phyloP scores from a whole-genome alignment of 2,113 vertebrate species.

The Brachirus orientalis region DNA sequence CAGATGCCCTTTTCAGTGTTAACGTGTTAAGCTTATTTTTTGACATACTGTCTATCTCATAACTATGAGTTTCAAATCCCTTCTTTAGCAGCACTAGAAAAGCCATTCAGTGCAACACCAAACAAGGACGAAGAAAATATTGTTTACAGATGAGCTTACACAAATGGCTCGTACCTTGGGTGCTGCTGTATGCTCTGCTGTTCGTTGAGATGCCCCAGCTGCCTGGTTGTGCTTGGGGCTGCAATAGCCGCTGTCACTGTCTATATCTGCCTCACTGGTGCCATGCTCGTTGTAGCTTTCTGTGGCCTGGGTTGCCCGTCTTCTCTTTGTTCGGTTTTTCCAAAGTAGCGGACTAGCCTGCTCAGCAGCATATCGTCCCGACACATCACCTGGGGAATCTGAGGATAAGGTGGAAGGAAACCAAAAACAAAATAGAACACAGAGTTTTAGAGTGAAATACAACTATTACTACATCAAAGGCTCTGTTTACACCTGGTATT shows the following conservation, averaged over 20 bases:
- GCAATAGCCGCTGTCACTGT: slow-evolving; percentile 98
- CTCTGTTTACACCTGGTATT: too few species aligned
- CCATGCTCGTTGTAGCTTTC: slow-evolving; percentile 94
- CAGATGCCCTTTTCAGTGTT: too few species aligned
- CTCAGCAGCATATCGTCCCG: slow-evolving; percentile 88
- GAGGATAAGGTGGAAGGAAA: slow-evolving; percentile 28
- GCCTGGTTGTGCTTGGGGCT: slow-evolving; percentile 95
- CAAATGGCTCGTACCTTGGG: slow-evolving; percentile 54
- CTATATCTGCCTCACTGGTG: slow-evolving; percentile 93
- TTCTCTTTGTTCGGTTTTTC: slow-evolving; percentile 89
- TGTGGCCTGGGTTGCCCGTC: slow-evolving; percentile 87
- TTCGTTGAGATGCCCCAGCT: slow-evolving; percentile 65
- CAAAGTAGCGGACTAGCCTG: slow-evolving; percentile 84
- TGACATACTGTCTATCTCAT: too few species aligned
- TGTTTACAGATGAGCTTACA: neutral
- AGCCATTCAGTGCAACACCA: neutral
- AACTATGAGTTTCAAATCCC: too few species aligned
- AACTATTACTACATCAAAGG: neutral
- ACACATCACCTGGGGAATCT: slow-evolving; percentile 94
- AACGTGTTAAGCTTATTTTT: too few species aligned
- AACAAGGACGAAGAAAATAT: neutral
- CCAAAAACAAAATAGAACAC: neutral
- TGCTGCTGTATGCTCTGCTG: slow-evolving; percentile 73
- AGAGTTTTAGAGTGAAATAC: neutral
- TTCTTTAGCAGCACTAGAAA: neutral